Conservation (phyloP, 2,113 vertebrate genomes). For the Phyllopteryx taeniolatus region DNA sequence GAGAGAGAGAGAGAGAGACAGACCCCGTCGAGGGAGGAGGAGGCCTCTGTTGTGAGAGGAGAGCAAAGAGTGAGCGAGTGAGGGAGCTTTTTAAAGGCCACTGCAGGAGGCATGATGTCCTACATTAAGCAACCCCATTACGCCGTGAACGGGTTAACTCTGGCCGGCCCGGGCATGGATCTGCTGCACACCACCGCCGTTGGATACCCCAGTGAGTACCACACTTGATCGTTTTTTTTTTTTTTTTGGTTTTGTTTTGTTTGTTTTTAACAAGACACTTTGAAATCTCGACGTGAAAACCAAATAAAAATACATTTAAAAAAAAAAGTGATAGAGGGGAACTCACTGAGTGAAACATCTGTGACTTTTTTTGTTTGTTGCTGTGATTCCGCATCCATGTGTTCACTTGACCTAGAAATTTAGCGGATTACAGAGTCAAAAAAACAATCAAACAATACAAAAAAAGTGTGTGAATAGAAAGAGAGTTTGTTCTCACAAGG, state of each 20-base stretch:
- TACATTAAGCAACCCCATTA: conserved; percentile 88
- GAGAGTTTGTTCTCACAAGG: conserved; percentile 58
- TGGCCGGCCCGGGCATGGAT: conserved; percentile 83
- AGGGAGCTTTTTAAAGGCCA: conserved; percentile 73
- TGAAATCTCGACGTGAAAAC: neutral
- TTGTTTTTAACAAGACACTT: neutral
- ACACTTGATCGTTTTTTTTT: neutral
- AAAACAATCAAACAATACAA: conserved; percentile 52
- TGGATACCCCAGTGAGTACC: conserved; percentile 82
- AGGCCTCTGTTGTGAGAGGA: conserved; percentile 65
- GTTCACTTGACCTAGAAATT: conserved; percentile 59
- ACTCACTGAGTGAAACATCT: neutral
- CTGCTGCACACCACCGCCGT: conserved; percentile 81
- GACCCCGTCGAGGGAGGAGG: conserved; percentile 41
- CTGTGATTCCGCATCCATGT: conserved; percentile 31
- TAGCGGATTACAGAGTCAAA: conserved; percentile 64
- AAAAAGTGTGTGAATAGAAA: conserved; percentile 55
- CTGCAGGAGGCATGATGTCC: conserved; percentile 82
- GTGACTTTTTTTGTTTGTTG: neutral
- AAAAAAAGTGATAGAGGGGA: neutral
- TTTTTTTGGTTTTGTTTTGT: too few species aligned
- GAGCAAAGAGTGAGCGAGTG: conserved; percentile 71
- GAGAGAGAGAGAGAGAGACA: conserved; percentile 55
- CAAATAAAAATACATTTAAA: neutral
- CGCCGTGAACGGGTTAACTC: conserved; percentile 82